Conservation (phyloP, 2,797 vertebrate genomes). For the Lagocephalus sceleratus region DNA sequence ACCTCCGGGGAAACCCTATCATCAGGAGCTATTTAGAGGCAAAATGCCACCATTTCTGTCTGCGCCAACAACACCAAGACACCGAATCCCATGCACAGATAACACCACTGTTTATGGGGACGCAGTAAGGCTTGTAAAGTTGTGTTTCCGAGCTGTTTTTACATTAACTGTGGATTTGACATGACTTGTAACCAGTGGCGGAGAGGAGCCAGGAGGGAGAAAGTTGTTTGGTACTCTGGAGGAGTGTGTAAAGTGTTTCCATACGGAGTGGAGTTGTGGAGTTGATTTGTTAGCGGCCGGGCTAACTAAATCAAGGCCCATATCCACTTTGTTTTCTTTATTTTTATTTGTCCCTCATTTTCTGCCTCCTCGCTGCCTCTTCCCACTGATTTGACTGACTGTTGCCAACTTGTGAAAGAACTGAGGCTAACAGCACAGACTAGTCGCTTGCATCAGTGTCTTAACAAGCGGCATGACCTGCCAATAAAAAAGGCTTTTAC, state of each 20-base stretch:
- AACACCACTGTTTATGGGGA: conserved; percentile 26
- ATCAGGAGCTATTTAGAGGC: conserved; percentile 49
- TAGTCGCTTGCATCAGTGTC: conserved; percentile 51
- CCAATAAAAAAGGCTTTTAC: conserved; percentile 83
- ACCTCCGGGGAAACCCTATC: conserved; percentile 60
- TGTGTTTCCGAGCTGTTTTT: conserved; percentile 17
- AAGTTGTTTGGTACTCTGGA: conserved; percentile 37
- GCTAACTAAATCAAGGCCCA: conserved; percentile 56
- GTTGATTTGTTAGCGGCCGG: conserved; percentile 64
- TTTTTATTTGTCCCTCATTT: conserved; percentile 54
- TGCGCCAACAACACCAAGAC: conserved; percentile 25
- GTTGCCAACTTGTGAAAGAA: conserved; percentile 56
- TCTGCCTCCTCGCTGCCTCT: conserved; percentile 33
- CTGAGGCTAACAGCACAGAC: conserved; percentile 49
- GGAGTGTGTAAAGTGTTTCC: conserved; percentile 48
- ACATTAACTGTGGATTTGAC: conserved; percentile 34
- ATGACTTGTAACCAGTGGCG: conserved; percentile 28
- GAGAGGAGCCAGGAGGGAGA: conserved; percentile 6
- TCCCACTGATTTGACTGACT: conserved; percentile 61
- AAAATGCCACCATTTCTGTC: conserved; percentile 46
- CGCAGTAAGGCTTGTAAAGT: too few relatives aligned
- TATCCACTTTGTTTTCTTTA: conserved; percentile 63
- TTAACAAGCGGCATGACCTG: conserved; percentile 74
- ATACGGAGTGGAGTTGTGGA: conserved; percentile 47
- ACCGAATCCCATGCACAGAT: conserved; percentile 1